These are phyloP conservation scores for Helostoma temminkii DNA, from an alignment of 2,797 vertebrate species.

Conservation along the genomic window DNA sequence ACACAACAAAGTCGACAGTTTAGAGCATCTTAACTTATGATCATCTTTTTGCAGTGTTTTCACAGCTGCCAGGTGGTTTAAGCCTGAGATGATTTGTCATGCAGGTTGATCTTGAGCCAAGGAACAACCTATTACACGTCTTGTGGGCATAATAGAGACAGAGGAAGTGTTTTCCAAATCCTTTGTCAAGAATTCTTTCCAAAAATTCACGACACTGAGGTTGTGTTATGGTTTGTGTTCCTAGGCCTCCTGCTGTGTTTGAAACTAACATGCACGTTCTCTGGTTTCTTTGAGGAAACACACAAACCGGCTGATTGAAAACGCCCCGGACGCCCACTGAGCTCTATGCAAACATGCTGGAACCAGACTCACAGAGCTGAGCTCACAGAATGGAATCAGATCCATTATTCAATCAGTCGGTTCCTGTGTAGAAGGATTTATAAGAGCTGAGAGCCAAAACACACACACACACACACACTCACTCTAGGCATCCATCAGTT, in stretches of 20 bases:
- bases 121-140: neutral
- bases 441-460: constrained; percentile 37
- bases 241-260: neutral
- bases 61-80: constrained; percentile 37
- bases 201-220: neutral
- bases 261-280: neutral
- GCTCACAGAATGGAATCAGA: constrained; percentile 51
- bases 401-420: constrained; percentile 56
- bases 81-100: neutral
- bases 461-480: constrained; percentile 40
- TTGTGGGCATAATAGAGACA: neutral
- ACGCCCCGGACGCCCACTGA: neutral
- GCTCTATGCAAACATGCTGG: neutral
- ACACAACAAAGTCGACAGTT: neutral
- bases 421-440: constrained; percentile 59
- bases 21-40: neutral
- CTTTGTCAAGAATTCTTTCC: neutral
- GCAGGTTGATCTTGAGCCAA: neutral
- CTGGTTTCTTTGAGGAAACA: neutral
- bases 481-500: constrained; percentile 62
- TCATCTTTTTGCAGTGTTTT: constrained; percentile 29
- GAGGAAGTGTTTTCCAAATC: neutral
- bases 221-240: neutral
- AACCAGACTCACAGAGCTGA: constrained; percentile 28
- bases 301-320: neutral